Evolutionary conservation across 1,140 invertebrate species (phyloP).

Genomic region (Caenorhabditis tropicalis): DNA sequence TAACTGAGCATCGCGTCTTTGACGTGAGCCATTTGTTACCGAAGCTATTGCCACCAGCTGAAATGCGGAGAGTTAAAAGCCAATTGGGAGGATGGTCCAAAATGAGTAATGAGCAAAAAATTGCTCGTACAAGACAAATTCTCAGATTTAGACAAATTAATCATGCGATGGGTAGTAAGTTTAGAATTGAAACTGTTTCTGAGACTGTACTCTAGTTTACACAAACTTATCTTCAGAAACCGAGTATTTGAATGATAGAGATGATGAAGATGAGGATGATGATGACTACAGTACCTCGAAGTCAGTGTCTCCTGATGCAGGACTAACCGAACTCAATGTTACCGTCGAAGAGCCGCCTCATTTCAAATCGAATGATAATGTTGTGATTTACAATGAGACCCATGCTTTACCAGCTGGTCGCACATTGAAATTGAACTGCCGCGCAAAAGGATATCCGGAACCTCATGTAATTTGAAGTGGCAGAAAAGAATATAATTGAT

Average conservation of each 20-base stretch:
- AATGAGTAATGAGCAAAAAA: conserved; percentile 64
- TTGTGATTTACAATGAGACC: neutral
- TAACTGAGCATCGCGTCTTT: conserved; percentile 57
- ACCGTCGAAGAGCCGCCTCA: conserved; percentile 34
- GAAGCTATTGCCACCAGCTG: conserved; percentile 56
- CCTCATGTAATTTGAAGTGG: neutral
- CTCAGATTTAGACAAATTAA: conserved; percentile 45
- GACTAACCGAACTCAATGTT: conserved; percentile 20
- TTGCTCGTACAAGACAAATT: conserved; percentile 56
- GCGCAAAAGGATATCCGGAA: conserved; percentile 36
- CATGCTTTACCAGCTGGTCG: conserved; percentile 33
- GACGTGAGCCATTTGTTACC: conserved; percentile 67
- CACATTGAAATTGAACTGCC: conserved; percentile 39
- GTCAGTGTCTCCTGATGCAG: conserved; percentile 22
- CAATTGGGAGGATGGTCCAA: conserved; percentile 59
- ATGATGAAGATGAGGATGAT: conserved; percentile 54
- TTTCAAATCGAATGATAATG: conserved; percentile 27
- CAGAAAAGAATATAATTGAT: neutral
- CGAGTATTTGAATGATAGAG: no score
- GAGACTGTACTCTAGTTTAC: no score
- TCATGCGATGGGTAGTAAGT: neutral
- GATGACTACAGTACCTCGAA: conserved; percentile 48
- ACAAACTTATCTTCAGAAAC: no score
- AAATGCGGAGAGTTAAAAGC: conserved; percentile 57
- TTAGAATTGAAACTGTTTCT: neutral